Conservation (phyloP, 2,888 invertebrate genomes). For the Campopleginae sp. region DNA sequence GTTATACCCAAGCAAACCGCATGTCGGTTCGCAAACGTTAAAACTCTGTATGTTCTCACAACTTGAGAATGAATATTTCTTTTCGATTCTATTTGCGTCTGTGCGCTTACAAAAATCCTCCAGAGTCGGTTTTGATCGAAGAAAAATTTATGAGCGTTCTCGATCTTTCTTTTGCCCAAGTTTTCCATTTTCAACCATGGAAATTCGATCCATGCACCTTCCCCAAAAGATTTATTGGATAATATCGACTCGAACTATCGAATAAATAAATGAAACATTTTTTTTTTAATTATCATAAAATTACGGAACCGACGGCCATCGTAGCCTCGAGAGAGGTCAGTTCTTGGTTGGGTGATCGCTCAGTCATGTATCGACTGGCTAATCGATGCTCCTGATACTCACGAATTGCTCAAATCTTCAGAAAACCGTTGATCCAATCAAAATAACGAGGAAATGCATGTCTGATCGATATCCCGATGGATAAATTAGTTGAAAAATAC, state of each 20-base stretch:
- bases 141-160: slow-evolving; percentile 30
- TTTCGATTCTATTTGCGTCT: slow-evolving; percentile 27
- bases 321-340: no score
- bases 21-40: slow-evolving; percentile 39
- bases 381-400: no score
- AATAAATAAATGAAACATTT: not conserved
- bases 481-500: not conserved
- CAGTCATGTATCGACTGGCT: no score
- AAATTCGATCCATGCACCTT: not conserved
- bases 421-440: no score
- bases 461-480: not conserved
- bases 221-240: not conserved
- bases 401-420: no score
- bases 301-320: not conserved
- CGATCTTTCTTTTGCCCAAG: slow-evolving; percentile 1
- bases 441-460: no score
- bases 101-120: not conserved
- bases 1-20: slow-evolving; percentile 55
- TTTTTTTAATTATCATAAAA: not conserved
- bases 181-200: slow-evolving; percentile 10
- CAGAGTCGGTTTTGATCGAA: not conserved
- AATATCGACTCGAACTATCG: not conserved
- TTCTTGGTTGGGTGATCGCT: no score
- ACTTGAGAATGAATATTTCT: slow-evolving; percentile 60
- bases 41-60: slow-evolving; percentile 38